Percentiles rank a stretch among this genome's conserved stretches.
phyloP scores from a whole-genome alignment of 2,888 invertebrate genomes.

The Ormyrus pomaceus region DNA sequence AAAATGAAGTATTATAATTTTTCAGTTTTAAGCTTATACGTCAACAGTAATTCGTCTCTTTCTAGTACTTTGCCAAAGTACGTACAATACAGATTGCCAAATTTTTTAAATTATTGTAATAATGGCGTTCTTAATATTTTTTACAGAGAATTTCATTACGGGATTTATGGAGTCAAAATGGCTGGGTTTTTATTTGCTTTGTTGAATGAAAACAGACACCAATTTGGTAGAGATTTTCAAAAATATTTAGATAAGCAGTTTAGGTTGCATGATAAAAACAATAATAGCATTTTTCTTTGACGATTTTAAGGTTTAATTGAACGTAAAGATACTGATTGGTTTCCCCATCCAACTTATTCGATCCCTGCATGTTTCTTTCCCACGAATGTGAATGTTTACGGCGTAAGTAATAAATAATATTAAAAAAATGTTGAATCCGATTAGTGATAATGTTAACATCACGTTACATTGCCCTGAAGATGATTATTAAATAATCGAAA shows the following conservation, averaged over 20 bases:
- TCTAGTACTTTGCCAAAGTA: conserved; percentile 29
- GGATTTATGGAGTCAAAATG: conserved; percentile 18
- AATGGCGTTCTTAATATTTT: neutral
- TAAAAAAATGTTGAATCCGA: neutral
- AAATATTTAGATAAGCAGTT: neutral
- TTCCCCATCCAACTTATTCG: neutral
- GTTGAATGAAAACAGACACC: conserved; percentile 25
- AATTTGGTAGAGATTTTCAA: neutral
- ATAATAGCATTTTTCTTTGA: neutral
- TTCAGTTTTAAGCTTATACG: conserved; percentile 15
- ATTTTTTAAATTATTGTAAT: neutral
- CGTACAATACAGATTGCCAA: neutral
- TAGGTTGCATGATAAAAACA: neutral
- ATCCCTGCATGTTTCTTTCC: neutral
- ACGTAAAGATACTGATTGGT: neutral
- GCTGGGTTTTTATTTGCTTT: conserved; percentile 19
- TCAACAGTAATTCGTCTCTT: neutral
- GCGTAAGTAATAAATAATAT: neutral
- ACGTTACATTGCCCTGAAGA: too few species aligned
- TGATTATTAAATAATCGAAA: too few species aligned
- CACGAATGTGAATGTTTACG: neutral
- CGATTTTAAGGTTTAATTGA: neutral
- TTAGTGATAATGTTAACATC: too few species aligned
- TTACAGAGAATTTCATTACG: conserved; percentile 27
- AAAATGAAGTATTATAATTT: neutral